These are phyloP conservation scores for Mirounga angustirostris DNA, from an alignment of 2,113 vertebrate genomes.

Conservation along the genomic window DNA sequence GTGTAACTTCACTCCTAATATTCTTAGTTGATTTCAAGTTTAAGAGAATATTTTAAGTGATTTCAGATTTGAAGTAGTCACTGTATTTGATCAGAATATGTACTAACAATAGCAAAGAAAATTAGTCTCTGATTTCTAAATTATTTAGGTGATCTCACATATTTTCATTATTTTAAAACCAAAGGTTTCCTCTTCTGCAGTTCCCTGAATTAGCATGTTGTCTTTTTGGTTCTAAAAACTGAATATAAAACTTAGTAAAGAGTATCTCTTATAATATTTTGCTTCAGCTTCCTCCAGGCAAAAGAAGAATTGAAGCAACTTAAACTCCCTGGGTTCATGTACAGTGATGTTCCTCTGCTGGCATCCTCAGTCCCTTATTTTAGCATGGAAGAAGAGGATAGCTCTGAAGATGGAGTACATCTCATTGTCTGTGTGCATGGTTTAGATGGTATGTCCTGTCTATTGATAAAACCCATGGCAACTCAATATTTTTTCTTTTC, in stretches of 20 bases:
- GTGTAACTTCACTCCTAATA: background rate
- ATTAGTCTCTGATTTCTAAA: constrained; percentile 27
- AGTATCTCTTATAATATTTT: constrained; percentile 67
- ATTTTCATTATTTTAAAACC: constrained; percentile 44
- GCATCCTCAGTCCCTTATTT: constrained; percentile 97
- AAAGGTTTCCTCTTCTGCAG: background rate
- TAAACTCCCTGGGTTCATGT: constrained; percentile 96
- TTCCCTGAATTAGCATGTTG: constrained; percentile 52
- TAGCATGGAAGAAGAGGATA: constrained; percentile 95
- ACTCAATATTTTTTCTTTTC: constrained; percentile 56
- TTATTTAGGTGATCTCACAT: constrained; percentile 6
- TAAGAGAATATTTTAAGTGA: constrained; percentile 37
- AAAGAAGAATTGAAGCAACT: constrained; percentile 97
- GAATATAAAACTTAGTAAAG: constrained; percentile 26
- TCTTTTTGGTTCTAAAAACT: constrained; percentile 47
- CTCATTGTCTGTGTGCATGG: constrained; percentile 98
- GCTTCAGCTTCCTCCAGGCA: constrained; percentile 94
- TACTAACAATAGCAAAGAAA: constrained; percentile 41
- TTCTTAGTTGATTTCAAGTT: constrained; percentile 52
- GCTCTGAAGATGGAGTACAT: constrained; percentile 95
- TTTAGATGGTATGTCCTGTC: constrained; percentile 92
- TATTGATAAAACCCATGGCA: background rate
- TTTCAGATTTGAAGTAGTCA: constrained; percentile 24
- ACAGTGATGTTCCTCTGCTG: constrained; percentile 95
- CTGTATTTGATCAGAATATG: background rate